Conservation (phyloP, 2,113 vertebrate genomes). For the Melanerpes aurifrons region DNA sequence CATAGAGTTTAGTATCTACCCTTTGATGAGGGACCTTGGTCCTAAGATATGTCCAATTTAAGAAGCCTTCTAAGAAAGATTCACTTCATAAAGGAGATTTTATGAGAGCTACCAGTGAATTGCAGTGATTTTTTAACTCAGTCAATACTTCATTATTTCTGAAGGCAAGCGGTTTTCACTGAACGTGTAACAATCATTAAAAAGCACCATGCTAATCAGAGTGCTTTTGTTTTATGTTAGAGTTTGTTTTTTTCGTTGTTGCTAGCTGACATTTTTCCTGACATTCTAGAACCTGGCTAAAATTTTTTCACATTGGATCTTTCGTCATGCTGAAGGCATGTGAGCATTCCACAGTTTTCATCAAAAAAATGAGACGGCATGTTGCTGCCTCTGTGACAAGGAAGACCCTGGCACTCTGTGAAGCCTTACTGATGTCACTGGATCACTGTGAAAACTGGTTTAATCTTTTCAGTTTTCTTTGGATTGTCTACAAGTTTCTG, state of each 20-base stretch:
- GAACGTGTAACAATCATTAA: background rate
- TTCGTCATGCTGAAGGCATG: background rate
- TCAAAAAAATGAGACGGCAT: background rate
- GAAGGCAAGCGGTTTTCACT: background rate
- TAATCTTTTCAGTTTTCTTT: background rate
- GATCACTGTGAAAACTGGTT: background rate
- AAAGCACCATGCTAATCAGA: background rate
- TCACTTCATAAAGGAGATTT: background rate
- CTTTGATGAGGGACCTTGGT: background rate
- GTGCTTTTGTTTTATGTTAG: background rate
- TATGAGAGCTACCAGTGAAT: background rate
- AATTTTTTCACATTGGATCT: background rate
- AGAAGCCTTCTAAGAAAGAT: background rate
- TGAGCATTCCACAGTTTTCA: background rate
- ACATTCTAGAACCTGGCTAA: background rate
- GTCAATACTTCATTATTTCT: background rate
- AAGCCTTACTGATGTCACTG: background rate
- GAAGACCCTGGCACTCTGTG: background rate
- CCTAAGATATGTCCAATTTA: background rate
- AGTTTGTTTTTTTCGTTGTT: background rate
- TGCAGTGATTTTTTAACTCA: background rate
- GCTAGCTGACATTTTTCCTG: conserved; percentile 20
- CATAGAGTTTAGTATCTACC: background rate
- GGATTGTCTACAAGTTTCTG: background rate
- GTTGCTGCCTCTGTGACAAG: background rate